phyloP scores from a whole-genome alignment of 2,888 invertebrate species.

The Luperina testacea region DNA sequence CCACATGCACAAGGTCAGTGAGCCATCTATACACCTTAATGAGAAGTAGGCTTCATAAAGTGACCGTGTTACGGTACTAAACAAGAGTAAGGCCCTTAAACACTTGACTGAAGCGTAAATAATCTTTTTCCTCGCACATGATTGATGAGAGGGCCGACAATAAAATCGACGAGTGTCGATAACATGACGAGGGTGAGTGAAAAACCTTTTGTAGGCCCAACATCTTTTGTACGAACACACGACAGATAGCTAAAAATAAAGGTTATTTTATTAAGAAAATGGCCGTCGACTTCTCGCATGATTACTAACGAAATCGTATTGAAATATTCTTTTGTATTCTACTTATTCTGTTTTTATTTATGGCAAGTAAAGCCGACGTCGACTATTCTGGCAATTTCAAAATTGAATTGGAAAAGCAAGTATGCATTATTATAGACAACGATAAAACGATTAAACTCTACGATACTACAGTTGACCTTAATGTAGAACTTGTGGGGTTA shows the following conservation, averaged over 20 bases:
- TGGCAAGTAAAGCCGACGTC: too few relatives aligned
- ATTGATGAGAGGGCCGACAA: conserved; percentile 56
- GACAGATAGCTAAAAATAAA: conserved; percentile 47
- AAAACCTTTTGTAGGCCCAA: conserved; percentile 42
- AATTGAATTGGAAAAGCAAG: too few relatives aligned
- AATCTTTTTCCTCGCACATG: conserved; percentile 46
- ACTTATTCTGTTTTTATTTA: too few relatives aligned
- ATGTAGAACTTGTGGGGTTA: too few relatives aligned
- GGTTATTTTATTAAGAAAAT: conserved; percentile 38
- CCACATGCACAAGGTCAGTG: too few relatives aligned
- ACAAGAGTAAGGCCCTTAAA: not conserved
- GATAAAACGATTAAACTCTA: too few relatives aligned
- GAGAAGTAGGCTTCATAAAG: too few relatives aligned
- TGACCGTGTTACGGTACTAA: too few relatives aligned
- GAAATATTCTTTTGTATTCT: conserved; percentile 9
- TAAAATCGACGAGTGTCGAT: conserved; percentile 52
- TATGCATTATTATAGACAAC: too few relatives aligned
- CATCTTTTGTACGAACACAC: conserved; percentile 43
- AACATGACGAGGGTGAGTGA: conserved; percentile 55
- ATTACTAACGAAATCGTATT: conserved; percentile 24
- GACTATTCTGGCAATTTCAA: too few relatives aligned
- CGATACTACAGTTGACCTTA: too few relatives aligned
- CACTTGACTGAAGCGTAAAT: conserved; percentile 30
- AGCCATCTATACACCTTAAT: too few relatives aligned
- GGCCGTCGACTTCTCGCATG: conserved; percentile 15